phyloP scores from a whole-genome alignment of 2,797 vertebrate species.

The Echiichthys vipera region DNA sequence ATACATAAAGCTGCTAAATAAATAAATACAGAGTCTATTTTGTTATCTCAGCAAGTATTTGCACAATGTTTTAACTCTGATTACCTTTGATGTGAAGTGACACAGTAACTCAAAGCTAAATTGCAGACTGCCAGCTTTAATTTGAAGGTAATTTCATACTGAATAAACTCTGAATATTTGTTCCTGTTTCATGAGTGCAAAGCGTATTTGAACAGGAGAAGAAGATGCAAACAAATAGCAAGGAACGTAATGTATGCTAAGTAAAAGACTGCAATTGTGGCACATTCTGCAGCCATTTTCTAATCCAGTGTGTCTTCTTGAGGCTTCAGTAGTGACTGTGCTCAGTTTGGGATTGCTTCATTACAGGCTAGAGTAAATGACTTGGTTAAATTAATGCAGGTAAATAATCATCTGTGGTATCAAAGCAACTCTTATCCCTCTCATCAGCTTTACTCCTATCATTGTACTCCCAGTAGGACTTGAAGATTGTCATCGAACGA shows the following conservation, averaged over 20 bases:
- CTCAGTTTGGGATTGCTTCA: slow-evolving; percentile 8
- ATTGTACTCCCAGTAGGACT: slow-evolving; percentile 19
- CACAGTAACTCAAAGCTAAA: slow-evolving; percentile 39
- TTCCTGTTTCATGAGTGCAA: background rate
- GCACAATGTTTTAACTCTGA: slow-evolving; percentile 24
- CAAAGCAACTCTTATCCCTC: slow-evolving; percentile 45
- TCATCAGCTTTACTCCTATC: slow-evolving; percentile 38
- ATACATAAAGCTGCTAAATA: slow-evolving; percentile 1
- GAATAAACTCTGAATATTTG: slow-evolving; percentile 12
- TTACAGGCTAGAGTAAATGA: slow-evolving; percentile 10
- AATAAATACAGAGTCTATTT: slow-evolving; percentile 14
- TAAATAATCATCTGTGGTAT: slow-evolving; percentile 43
- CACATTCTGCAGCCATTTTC: slow-evolving; percentile 3
- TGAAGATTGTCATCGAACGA: slow-evolving; percentile 34
- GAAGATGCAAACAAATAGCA: background rate
- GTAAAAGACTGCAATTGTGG: slow-evolving; percentile 6
- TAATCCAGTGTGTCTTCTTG: slow-evolving; percentile 4
- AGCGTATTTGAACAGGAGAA: slow-evolving; percentile 22
- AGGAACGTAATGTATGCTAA: slow-evolving; percentile 6
- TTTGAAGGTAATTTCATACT: slow-evolving; percentile 24
- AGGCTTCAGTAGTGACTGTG: slow-evolving; percentile 10
- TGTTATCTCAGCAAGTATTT: slow-evolving; percentile 33
- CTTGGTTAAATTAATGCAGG: slow-evolving; percentile 34
- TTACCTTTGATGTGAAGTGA: slow-evolving; percentile 36
- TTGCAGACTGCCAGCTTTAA: slow-evolving; percentile 37